phyloP scores from a whole-genome alignment of 1,140 invertebrate species.

The Leptoteleia sp. region DNA sequence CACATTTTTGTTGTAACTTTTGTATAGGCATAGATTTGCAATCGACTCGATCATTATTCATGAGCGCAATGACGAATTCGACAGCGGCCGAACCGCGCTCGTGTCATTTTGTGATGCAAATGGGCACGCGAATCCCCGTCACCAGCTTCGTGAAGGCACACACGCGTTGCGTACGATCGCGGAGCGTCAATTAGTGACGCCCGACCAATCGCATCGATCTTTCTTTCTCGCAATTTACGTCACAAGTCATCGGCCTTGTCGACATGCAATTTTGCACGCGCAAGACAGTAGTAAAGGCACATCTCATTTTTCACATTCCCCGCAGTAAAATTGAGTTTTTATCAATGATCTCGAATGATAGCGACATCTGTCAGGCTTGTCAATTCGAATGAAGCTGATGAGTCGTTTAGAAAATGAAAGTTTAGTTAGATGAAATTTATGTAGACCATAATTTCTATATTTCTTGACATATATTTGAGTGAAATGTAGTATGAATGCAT shows the following conservation, averaged over 20 bases:
- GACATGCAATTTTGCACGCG: conserved; percentile 40
- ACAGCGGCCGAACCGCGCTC: conserved; percentile 5
- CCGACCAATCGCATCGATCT: conserved; percentile 56
- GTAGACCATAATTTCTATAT: too few species aligned
- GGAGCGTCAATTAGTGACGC: conserved; percentile 58
- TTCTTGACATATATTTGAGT: too few species aligned
- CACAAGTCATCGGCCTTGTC: conserved; percentile 61
- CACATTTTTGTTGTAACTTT: neutral
- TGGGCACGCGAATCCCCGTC: conserved; percentile 20
- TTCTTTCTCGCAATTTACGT: conserved; percentile 56
- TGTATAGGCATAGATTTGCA: neutral
- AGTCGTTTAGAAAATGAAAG: too few species aligned
- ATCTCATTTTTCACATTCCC: conserved; percentile 5
- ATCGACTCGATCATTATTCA: conserved; percentile 13
- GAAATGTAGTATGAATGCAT: too few species aligned
- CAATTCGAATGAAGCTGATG: too few species aligned
- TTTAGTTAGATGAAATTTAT: too few species aligned
- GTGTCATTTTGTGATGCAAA: conserved; percentile 46
- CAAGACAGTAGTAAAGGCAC: conserved; percentile 33
- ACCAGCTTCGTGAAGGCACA: conserved; percentile 46
- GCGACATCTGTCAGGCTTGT: too few species aligned
- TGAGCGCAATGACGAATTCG: conserved; percentile 10
- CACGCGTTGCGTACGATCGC: conserved; percentile 45
- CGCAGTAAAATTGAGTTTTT: too few species aligned
- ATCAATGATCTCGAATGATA: too few species aligned